Percentiles rank a stretch among this genome's conserved stretches.
These are phyloP conservation scores for Murina feae DNA, from an alignment of 2,113 vertebrate species.

Conservation along the genomic window DNA sequence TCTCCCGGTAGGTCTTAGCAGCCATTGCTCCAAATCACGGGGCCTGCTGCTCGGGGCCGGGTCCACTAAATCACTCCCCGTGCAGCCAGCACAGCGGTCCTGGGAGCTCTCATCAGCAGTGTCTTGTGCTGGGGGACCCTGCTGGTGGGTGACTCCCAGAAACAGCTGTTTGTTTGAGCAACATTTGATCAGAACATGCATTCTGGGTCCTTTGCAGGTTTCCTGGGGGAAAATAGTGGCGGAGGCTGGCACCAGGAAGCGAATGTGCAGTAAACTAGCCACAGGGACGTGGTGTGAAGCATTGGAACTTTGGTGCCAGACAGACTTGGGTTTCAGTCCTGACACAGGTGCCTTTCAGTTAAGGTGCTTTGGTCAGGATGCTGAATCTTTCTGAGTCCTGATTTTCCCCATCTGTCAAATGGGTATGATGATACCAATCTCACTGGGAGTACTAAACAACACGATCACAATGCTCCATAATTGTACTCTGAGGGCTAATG, in stretches of 20 bases:
- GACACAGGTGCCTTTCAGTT: neutral
- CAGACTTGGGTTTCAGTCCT: neutral
- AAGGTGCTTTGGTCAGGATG: neutral
- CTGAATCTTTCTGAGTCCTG: neutral
- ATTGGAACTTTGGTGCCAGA: neutral
- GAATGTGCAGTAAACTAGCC: neutral
- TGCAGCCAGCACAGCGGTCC: neutral
- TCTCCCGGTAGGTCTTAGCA: neutral
- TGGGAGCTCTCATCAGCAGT: accelerated
- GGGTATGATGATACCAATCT: neutral
- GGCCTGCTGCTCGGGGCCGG: neutral
- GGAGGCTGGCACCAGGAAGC: neutral
- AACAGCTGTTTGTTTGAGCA: neutral
- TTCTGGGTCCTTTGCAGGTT: neutral
- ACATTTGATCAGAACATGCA: neutral
- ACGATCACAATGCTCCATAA: neutral
- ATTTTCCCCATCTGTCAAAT: neutral
- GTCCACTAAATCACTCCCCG: neutral
- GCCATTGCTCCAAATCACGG: neutral
- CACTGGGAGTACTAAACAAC: neutral
- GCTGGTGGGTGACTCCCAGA: neutral
- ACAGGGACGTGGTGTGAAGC: neutral
- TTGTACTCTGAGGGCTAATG: neutral
- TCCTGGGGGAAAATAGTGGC: neutral
- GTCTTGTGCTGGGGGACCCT: neutral